A percentile compares a stretch with the other conserved stretches of the same genome.
phyloP scores from a whole-genome alignment of 2,797 vertebrate species.

The Dendrocincla tyrannina region DNA sequence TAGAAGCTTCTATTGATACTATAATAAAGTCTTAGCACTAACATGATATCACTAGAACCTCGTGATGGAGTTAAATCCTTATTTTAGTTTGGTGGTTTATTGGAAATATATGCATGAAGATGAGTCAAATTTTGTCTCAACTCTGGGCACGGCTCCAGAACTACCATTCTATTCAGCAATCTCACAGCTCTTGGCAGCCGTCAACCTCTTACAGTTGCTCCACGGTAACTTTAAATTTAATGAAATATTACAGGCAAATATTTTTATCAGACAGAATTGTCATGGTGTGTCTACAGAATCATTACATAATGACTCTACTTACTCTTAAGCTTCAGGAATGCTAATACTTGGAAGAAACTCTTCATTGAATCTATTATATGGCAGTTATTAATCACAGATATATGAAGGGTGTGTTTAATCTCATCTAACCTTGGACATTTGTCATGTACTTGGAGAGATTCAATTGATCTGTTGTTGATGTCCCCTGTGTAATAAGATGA shows the following conservation, averaged over 20 bases:
- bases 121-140: slow-evolving; percentile 63
- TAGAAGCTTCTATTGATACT: not conserved
- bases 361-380: not conserved
- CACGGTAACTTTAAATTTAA: slow-evolving; percentile 38
- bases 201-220: slow-evolving; percentile 29
- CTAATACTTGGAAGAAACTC: not conserved
- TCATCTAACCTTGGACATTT: not conserved
- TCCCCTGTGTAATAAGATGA: not conserved
- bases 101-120: slow-evolving; percentile 46
- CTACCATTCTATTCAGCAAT: slow-evolving; percentile 40
- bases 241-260: slow-evolving; percentile 46
- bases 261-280: slow-evolving; percentile 48
- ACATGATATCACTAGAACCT: not conserved
- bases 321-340: not conserved
- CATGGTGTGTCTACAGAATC: slow-evolving; percentile 38
- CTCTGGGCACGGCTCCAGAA: slow-evolving; percentile 25
- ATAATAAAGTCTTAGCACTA: not conserved
- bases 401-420: not conserved
- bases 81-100: slow-evolving; percentile 19
- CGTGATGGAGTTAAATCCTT: slow-evolving; percentile 4
- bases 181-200: slow-evolving; percentile 30
- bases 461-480: not conserved
- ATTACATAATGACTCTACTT: slow-evolving; percentile 26
- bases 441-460: not conserved
- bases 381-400: not conserved